Base-by-base conservation (phyloP, 1,140 invertebrate genomes). In the Ceratina japonica region DNA sequence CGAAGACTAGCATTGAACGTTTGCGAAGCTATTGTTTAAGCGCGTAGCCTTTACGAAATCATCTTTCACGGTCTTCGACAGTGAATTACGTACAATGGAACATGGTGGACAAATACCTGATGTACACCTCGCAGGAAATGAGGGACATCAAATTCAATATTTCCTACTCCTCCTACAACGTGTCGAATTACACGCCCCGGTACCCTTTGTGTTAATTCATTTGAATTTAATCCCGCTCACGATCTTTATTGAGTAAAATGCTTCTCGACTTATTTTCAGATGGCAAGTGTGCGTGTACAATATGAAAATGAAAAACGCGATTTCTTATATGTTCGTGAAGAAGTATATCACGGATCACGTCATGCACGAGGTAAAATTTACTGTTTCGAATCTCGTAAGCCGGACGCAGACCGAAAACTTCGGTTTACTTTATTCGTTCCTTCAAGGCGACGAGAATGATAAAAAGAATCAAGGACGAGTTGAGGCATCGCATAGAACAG, bases 21-120 rank as follows among this genome's bases (percentile, higher is more conserved):
- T 44, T 44, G 37, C 37, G 0, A 44, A 10, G 37, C 37, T 44
- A 10, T 44, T 44, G 24, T 51, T 56, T 49, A 44, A 51, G 4
- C 27, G 4, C 27, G 27, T 31, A 31, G 27, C n/a, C 4, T 44
- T 22, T 15, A 12, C 22, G 1, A n/a, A 18, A 18, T 56, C 15
- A 18, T 56, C 54, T 16, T 56, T 56, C n/a, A 22, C 27, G 37
- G 37, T 27, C 8, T 20, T 71, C 69, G 65, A 1, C 62, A 86
- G 85, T 86, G 2, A 86, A 85, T 69, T 86, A 86, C 51, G 3
- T 86, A 3, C 85, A 86, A 58, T 86, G 85, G 85, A 75, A 81
- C 18, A 80, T 85, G 56, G 16, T 86, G 20, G 73, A 79, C 56
- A 62, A 73, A 22, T 69, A 81, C 10, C 10, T 86, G 22, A 13